Percentiles rank a stretch among this genome's conserved stretches.
phyloP scores from a whole-genome alignment of 2,888 invertebrate species.

The Tachina fera region DNA sequence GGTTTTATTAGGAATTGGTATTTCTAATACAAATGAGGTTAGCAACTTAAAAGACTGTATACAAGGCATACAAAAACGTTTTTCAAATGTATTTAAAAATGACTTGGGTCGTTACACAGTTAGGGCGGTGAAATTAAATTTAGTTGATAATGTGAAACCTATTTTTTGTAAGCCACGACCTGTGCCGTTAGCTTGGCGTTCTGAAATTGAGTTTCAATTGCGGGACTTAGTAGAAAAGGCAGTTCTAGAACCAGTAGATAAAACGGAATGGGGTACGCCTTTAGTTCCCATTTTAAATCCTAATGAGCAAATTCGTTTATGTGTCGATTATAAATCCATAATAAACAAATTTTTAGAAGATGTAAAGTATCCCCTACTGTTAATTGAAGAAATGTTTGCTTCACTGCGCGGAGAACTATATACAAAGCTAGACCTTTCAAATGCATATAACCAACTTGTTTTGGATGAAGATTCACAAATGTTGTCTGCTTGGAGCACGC shows the following conservation, averaged over 20 bases:
- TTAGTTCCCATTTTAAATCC: constrained; percentile 41
- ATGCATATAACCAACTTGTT: background rate
- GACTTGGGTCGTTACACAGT: constrained; percentile 35
- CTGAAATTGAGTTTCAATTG: no score
- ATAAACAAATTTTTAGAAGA: constrained; percentile 16
- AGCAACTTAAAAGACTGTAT: background rate
- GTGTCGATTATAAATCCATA: constrained; percentile 15
- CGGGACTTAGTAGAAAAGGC: background rate
- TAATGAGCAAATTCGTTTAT: constrained; percentile 22
- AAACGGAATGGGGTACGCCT: constrained; percentile 4
- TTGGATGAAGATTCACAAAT: background rate
- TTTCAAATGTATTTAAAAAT: constrained; percentile 24
- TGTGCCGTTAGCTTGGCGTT: constrained; percentile 5
- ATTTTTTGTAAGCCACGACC: constrained; percentile 55
- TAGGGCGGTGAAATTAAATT: background rate
- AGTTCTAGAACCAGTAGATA: background rate
- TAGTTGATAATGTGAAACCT: constrained; percentile 11
- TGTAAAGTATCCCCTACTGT: background rate
- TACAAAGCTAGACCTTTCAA: constrained; percentile 20
- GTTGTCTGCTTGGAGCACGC: constrained; percentile 50
- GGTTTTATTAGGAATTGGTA: constrained; percentile 18
- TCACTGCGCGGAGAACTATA: background rate
- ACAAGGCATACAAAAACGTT: constrained; percentile 22
- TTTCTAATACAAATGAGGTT: constrained; percentile 10
- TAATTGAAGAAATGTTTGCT: constrained; percentile 13